Evolutionary conservation across 1,140 invertebrate genomes (phyloP).

Genomic region (Pseudomyrmex gracilis): DNA sequence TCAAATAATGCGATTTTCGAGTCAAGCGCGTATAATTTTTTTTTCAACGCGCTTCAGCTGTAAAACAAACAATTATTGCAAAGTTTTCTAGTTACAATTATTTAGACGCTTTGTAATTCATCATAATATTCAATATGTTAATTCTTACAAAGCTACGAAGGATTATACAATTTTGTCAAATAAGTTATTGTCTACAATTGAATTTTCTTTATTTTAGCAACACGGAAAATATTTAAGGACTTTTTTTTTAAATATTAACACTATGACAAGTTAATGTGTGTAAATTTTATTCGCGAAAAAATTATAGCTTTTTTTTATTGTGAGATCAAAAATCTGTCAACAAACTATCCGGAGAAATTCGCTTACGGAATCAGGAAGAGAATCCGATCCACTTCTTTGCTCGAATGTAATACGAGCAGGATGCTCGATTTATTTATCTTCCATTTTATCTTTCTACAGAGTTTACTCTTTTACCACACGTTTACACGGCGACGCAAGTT

Average conservation of each 20-base stretch:
- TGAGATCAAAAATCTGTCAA: not conserved
- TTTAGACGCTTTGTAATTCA: not conserved
- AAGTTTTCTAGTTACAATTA: not conserved
- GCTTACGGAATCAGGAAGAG: not conserved
- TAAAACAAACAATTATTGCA: not conserved
- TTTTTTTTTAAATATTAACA: no score
- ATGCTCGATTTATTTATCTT: conserved; percentile 38
- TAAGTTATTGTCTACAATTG: not conserved
- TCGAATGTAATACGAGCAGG: not conserved
- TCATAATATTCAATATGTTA: not conserved
- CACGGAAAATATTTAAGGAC: no score
- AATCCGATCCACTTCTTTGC: not conserved
- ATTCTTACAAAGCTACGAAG: not conserved
- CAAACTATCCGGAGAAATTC: not conserved
- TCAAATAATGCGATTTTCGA: not conserved
- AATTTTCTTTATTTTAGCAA: not conserved
- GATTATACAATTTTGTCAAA: not conserved
- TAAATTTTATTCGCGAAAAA: not conserved
- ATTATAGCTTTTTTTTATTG: not conserved
- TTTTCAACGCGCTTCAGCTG: not conserved
- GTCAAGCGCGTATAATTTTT: conserved; percentile 3
- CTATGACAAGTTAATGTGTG: not conserved
- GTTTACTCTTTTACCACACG: not conserved
- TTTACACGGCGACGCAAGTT: not conserved
- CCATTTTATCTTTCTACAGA: conserved; percentile 3